A percentile compares a stretch with the other conserved stretches of the same genome.
Conservation (phyloP, 35 echinoderm and acorn worm species). For the Stichopus chloronotus region DNA sequence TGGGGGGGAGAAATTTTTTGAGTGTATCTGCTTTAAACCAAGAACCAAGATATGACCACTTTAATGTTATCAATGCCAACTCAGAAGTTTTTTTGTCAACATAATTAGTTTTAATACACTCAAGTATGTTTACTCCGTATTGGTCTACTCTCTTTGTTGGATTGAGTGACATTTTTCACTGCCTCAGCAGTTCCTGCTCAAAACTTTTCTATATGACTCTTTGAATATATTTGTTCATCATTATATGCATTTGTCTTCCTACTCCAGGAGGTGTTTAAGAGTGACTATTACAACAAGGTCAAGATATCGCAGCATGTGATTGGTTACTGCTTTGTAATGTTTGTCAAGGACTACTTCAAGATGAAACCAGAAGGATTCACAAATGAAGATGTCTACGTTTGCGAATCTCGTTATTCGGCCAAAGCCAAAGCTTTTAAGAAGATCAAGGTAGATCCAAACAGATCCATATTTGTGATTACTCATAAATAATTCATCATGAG, state of each 20-base stretch:
- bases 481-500: background rate
- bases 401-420: constrained; percentile 96
- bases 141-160: too few relatives aligned
- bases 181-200: too few relatives aligned
- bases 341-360: constrained; percentile 99
- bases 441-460: constrained; percentile 74
- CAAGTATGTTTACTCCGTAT: too few relatives aligned
- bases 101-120: too few relatives aligned
- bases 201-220: too few relatives aligned
- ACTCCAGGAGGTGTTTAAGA: constrained; percentile 94
- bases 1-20: too few relatives aligned
- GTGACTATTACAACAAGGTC: constrained; percentile 99
- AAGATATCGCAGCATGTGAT: constrained; percentile 97
- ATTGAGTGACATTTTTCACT: too few relatives aligned
- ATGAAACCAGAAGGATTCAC: constrained; percentile 93
- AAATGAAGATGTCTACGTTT: constrained; percentile 92
- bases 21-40: too few relatives aligned
- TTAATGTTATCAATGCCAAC: too few relatives aligned
- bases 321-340: constrained; percentile 95
- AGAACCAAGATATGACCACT: too few relatives aligned
- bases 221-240: too few relatives aligned
- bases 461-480: background rate
- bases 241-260: background rate
- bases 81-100: too few relatives aligned
- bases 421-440: constrained; percentile 99